Evolutionary conservation across 2,113 vertebrate genomes (phyloP).

Genomic region (Etheostoma cragini): DNA sequence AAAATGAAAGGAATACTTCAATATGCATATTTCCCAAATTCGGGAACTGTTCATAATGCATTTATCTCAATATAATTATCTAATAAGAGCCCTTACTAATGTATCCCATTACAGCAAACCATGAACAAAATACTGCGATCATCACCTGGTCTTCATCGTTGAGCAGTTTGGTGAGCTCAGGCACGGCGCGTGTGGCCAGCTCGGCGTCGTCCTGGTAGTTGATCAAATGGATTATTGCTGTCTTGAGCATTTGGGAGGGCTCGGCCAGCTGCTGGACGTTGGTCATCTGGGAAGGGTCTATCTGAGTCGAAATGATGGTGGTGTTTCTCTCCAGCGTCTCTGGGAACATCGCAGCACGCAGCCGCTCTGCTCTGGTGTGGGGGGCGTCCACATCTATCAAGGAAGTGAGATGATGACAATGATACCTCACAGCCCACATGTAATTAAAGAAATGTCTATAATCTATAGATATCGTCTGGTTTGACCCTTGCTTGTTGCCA

Average conservation of each 20-base stretch:
- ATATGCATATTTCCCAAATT: background rate
- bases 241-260: conserved; percentile 95
- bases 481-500: background rate
- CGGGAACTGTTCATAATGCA: background rate
- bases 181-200: conserved; percentile 93
- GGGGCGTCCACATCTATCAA: conserved; percentile 86
- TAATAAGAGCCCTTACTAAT: background rate
- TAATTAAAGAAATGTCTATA: background rate
- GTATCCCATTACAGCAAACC: background rate
- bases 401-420: background rate
- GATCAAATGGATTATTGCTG: conserved; percentile 94
- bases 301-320: conserved; percentile 88
- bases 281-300: conserved; percentile 90
- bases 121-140: background rate
- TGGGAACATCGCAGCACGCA: conserved; percentile 93
- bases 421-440: background rate
- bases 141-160: conserved; percentile 94
- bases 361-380: conserved; percentile 89
- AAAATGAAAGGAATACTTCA: background rate
- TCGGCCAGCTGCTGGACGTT: conserved; percentile 95
- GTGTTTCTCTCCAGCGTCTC: conserved; percentile 87
- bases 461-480: background rate
- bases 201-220: conserved; percentile 98
- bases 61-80: background rate
- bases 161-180: conserved; percentile 96